Percentiles rank a stretch among this genome's conserved stretches.
Conservation (phyloP, 2,113 vertebrate species). For the Pseudolaguvia tuberculata region DNA sequence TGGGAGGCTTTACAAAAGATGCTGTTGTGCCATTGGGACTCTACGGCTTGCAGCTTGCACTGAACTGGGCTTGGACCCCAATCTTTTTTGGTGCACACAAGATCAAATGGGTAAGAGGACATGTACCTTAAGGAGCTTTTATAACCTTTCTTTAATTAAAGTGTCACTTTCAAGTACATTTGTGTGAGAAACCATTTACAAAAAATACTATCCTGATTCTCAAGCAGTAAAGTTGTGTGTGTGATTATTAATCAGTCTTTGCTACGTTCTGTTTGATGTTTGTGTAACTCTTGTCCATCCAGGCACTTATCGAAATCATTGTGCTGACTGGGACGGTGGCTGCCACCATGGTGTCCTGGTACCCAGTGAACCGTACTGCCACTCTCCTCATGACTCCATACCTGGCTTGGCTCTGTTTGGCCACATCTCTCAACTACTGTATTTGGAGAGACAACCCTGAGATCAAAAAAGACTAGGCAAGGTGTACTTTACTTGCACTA, state of each 20-base stretch:
- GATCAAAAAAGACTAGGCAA: conserved; percentile 51
- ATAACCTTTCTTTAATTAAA: background rate
- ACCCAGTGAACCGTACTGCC: conserved; percentile 73
- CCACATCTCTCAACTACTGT: conserved; percentile 72
- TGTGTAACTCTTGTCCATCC: background rate
- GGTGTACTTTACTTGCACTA: background rate
- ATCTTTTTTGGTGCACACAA: conserved; percentile 78
- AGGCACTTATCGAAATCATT: conserved; percentile 61
- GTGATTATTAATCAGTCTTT: no score
- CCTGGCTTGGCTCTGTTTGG: conserved; percentile 82
- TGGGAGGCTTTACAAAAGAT: conserved; percentile 75
- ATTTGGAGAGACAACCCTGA: conserved; percentile 84
- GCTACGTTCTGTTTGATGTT: background rate
- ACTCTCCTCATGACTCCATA: conserved; percentile 79
- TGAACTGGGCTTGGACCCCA: conserved; percentile 83
- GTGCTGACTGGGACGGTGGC: conserved; percentile 71
- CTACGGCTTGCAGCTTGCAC: conserved; percentile 76
- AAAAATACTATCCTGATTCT: background rate
- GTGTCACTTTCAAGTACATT: background rate
- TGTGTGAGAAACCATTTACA: background rate
- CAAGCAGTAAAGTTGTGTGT: background rate
- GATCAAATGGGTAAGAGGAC: conserved; percentile 69
- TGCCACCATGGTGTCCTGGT: conserved; percentile 77
- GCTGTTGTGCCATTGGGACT: conserved; percentile 78
- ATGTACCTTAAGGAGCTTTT: background rate